A percentile compares a stretch with the other conserved stretches of the same genome.
These are phyloP conservation scores for Harmothoe impar DNA, from an alignment of 2,888 invertebrate genomes.

Conservation along the genomic window DNA sequence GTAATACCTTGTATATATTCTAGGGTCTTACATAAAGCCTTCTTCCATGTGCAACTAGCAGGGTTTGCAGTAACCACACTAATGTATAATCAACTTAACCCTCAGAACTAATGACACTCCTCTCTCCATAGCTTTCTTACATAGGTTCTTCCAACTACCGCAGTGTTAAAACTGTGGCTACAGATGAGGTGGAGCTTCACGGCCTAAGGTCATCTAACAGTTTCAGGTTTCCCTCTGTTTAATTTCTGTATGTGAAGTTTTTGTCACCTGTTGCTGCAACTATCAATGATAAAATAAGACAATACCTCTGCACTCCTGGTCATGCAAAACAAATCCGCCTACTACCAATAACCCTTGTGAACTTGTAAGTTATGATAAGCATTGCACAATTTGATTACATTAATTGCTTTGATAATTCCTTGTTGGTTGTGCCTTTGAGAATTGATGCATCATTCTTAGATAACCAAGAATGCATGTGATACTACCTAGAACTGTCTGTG, in stretches of 20 bases:
- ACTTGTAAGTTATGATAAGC: neutral
- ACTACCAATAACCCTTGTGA: slow-evolving; percentile 17
- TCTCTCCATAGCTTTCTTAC: neutral
- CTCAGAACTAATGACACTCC: no score
- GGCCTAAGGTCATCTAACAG: neutral
- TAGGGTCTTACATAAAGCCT: no score
- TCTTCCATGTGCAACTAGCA: no score
- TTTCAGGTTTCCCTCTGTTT: neutral
- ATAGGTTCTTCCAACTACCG: neutral
- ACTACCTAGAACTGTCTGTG: neutral
- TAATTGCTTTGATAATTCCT: slow-evolving; percentile 12
- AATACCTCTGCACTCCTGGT: neutral
- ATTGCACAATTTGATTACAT: neutral
- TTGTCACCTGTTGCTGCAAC: neutral
- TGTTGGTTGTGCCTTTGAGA: neutral
- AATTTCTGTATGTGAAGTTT: neutral
- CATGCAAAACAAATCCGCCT: neutral
- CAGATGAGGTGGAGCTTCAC: no score
- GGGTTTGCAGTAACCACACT: no score
- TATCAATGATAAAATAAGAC: no score
- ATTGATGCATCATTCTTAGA: slow-evolving; percentile 5
- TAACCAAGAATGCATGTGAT: neutral
- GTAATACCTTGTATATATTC: no score
- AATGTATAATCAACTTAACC: no score
- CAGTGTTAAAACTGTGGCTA: no score